phyloP scores from a whole-genome alignment of 1,140 invertebrate genomes.

The Plodia interpunctella region DNA sequence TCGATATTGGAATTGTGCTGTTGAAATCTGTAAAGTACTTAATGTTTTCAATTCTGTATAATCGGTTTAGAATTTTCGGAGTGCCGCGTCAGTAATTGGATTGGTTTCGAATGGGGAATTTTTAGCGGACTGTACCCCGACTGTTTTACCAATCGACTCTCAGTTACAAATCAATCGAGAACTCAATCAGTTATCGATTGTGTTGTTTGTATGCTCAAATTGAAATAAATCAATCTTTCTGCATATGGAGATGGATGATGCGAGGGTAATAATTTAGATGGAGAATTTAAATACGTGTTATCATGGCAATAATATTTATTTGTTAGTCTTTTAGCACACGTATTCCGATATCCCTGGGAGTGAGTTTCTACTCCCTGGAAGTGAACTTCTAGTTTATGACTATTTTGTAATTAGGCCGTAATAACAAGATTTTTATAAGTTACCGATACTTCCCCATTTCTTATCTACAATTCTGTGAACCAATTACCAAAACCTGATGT shows the following conservation, averaged over 20 bases:
- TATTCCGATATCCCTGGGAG: no score
- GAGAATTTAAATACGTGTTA: background rate
- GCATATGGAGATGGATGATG: conserved; percentile 11
- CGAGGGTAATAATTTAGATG: background rate
- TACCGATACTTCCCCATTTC: no score
- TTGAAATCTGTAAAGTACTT: conserved; percentile 66
- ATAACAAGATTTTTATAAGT: no score
- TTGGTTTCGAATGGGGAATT: conserved; percentile 51
- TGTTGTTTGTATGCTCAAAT: background rate
- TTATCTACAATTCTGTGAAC: no score
- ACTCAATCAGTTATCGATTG: conserved; percentile 4
- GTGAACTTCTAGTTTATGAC: no score
- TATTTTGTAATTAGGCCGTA: no score
- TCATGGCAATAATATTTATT: no score
- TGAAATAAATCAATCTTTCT: conserved; percentile 24
- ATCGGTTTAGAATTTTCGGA: conserved; percentile 75
- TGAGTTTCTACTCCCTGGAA: no score
- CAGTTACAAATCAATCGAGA: background rate
- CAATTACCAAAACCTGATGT: no score
- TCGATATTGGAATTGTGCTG: conserved; percentile 28
- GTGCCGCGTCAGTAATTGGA: conserved; percentile 69
- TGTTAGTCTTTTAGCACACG: no score
- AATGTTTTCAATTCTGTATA: conserved; percentile 76
- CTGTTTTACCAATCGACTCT: conserved; percentile 15
- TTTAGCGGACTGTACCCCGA: conserved; percentile 38